Conservation (phyloP, 2,797 vertebrate genomes). For the Acanthornis magna region DNA sequence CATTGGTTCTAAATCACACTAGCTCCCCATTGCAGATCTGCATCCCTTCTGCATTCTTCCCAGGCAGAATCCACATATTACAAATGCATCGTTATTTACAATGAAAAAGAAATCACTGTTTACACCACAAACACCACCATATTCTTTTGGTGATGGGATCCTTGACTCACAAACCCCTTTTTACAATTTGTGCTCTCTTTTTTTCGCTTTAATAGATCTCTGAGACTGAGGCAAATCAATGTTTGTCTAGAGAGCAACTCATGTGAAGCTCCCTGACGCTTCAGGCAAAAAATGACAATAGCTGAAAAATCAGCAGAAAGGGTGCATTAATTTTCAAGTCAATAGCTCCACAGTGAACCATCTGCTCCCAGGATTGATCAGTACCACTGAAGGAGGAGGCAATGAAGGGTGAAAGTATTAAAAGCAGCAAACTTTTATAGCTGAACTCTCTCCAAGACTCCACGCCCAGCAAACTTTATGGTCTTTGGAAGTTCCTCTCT, state of each 20-base stretch:
- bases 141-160: neutral
- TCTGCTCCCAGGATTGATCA: neutral
- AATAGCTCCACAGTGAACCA: neutral
- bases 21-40: neutral
- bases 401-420: neutral
- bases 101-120: neutral
- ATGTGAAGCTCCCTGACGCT: neutral
- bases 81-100: neutral
- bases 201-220: neutral
- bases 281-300: neutral
- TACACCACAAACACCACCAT: neutral
- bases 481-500: neutral
- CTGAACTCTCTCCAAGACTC: neutral
- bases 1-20: neutral
- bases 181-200: neutral
- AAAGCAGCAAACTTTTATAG: neutral
- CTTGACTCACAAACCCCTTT: neutral
- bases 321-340: neutral
- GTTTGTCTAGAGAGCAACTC: neutral
- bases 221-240: neutral
- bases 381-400: neutral
- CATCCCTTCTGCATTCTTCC: neutral
- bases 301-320: neutral
- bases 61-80: neutral
- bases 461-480: neutral